These are phyloP conservation scores for Paratrypauchen microcephalus DNA, from an alignment of 2,797 vertebrate species.

Conservation along the genomic window DNA sequence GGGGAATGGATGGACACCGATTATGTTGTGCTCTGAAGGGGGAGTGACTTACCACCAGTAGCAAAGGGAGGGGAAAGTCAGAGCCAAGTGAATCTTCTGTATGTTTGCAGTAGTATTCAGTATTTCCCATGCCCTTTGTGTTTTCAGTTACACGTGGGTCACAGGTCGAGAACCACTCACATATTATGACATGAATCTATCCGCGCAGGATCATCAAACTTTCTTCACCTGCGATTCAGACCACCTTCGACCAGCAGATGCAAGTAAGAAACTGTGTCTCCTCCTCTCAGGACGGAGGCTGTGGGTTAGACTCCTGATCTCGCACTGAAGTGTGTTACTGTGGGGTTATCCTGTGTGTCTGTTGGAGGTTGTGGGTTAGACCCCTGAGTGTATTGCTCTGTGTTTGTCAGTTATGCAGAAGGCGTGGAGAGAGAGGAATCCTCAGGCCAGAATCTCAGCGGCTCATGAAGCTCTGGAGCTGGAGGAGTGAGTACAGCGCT, in stretches of 20 bases:
- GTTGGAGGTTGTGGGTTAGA: background rate
- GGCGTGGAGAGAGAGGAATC: slow-evolving; percentile 97
- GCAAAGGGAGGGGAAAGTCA: too few relatives aligned
- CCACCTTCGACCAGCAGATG: slow-evolving; percentile 93
- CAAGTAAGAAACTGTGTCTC: slow-evolving; percentile 82
- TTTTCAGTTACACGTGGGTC: slow-evolving; percentile 91
- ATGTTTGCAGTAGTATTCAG: too few relatives aligned
- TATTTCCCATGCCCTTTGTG: background rate
- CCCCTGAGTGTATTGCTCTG: background rate
- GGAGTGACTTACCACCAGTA: too few relatives aligned
- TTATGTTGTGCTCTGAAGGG: too few relatives aligned
- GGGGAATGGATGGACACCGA: too few relatives aligned
- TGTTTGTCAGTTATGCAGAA: slow-evolving; percentile 92
- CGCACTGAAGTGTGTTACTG: background rate
- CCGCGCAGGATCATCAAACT: slow-evolving; percentile 94
- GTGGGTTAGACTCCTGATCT: background rate
- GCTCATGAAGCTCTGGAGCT: slow-evolving; percentile 97
- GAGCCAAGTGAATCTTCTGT: too few relatives aligned
- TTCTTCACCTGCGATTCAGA: slow-evolving; percentile 97
- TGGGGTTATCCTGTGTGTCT: background rate
- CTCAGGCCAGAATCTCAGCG: slow-evolving; percentile 95
- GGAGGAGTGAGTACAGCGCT: slow-evolving; percentile 87
- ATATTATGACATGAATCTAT: slow-evolving; percentile 96
- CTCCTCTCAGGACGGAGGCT: background rate
- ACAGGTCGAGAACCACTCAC: slow-evolving; percentile 94